Evolutionary conservation across 2,888 invertebrate species (phyloP), one percentile per base, ranked within the genome.

Genomic region (Dasysyrphus tricinctus): DNA sequence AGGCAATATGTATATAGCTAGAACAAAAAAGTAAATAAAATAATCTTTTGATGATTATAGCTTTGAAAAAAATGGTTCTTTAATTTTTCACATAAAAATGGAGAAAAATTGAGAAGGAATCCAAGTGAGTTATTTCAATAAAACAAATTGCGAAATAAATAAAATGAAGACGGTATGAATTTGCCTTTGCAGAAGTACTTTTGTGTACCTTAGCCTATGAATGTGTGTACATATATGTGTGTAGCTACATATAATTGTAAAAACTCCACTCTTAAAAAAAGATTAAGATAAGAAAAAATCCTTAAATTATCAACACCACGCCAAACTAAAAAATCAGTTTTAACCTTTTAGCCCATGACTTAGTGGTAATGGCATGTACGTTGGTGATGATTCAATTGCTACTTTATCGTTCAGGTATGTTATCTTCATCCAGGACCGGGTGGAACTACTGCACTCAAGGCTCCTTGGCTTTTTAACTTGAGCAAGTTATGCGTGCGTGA

Each of bases 11-110:
- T n/a, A n/a, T n/a, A n/a, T n/a, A n/a, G n/a, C n/a, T n/a, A 12
- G 16, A 34, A 57, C 5, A 7, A 0, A 32, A 69, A 69, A 54
- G n/a, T 49, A 51, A 51, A 70, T 54, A 42, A 42, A 70, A 70
- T 32, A 42, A 70, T 54, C 56, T 56, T 70, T 56, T 70, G 70
- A 70, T 70, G 54, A 54, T 54, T 12, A 7, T 32, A 32, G 16
- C 47, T 8, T 32, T n/a, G 11, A 44, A 47, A 32, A 32, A 32
- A 3, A 29, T 39, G 16, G 42, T 61, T 14, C 14, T 61, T 59
- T 39, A 24, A 42, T 61, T 42, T 61, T n/a, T 32, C 11, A 0
- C n/a, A 44, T 9, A n/a, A 24, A 42, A 65, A 65, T 24, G 24
- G 19, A 4, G 9, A 32, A 65, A 7, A 32, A 19, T 37, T 37